Evolutionary conservation across 2,113 vertebrate genomes (phyloP).

Genomic region (Grammomys dolichurus): DNA sequence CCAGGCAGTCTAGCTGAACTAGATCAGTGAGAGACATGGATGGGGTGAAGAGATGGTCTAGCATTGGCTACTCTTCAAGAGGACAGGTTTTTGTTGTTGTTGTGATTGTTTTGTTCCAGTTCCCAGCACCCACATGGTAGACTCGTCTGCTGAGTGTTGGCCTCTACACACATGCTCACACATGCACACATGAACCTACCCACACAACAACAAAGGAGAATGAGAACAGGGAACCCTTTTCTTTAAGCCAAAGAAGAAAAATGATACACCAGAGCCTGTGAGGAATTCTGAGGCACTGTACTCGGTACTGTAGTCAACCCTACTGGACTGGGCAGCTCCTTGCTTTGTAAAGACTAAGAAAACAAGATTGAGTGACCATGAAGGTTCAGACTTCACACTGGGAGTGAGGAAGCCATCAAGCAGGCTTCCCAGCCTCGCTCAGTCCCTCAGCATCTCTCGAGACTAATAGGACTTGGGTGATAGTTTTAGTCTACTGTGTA

Average conservation of each 20-base stretch:
- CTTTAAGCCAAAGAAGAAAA: not conserved
- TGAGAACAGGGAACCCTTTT: not conserved
- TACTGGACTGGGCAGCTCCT: not conserved
- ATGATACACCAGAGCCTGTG: not conserved
- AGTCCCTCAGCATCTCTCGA: not conserved
- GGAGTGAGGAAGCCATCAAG: not conserved
- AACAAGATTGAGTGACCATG: not conserved
- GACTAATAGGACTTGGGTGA: not conserved
- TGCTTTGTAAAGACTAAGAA: slow-evolving; percentile 1
- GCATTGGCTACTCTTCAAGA: not conserved
- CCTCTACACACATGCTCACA: not conserved
- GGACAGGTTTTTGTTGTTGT: no score
- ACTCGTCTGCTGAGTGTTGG: not conserved
- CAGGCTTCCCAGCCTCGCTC: not conserved
- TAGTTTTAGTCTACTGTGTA: not conserved
- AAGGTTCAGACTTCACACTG: not conserved
- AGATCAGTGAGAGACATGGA: not conserved
- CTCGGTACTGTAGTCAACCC: not conserved
- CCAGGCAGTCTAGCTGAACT: not conserved
- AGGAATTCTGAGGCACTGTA: not conserved
- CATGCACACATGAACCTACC: not conserved
- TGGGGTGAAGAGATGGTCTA: not conserved
- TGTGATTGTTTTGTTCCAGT: not conserved
- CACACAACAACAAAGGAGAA: not conserved
- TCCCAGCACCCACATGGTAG: not conserved